These are phyloP conservation scores for Caiman crocodilus DNA, from an alignment of 2,797 vertebrate genomes.

Conservation along the genomic window DNA sequence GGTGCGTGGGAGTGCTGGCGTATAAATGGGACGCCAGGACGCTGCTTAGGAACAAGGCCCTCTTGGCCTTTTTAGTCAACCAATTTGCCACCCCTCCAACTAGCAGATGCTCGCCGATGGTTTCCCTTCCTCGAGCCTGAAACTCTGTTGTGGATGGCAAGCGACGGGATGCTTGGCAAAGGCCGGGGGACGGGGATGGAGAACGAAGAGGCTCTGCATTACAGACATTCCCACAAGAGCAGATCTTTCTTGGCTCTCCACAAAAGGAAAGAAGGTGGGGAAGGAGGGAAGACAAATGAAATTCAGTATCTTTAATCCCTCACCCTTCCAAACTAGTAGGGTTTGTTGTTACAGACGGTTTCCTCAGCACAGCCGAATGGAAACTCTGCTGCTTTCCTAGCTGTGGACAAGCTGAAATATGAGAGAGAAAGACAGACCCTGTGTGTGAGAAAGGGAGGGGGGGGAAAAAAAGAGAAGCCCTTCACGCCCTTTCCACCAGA, in stretches of 20 bases:
- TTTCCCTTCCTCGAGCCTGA: background rate
- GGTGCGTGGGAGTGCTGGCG: background rate
- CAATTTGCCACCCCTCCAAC: background rate
- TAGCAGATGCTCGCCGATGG: background rate
- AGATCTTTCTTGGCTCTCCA: fast-evolving
- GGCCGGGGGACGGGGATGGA: background rate
- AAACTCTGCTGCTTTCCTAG: slow-evolving; percentile 37
- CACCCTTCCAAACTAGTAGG: background rate
- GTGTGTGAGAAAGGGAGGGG: background rate
- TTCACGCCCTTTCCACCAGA: background rate
- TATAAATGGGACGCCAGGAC: background rate
- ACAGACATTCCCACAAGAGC: fast-evolving
- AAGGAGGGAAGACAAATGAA: background rate
- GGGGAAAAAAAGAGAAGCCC: background rate
- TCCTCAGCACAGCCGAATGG: background rate
- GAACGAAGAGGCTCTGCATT: background rate
- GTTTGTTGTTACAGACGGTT: slow-evolving; percentile 37
- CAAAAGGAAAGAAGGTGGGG: background rate
- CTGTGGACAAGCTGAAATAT: slow-evolving; percentile 20
- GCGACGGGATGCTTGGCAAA: background rate
- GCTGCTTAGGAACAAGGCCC: background rate
- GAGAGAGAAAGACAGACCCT: slow-evolving; percentile 14
- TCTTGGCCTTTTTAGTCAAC: background rate
- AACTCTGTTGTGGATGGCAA: background rate
- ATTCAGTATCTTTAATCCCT: background rate